These are phyloP conservation scores for Drosophila navojoa DNA, from an alignment of 1,140 invertebrate species.

Conservation along the genomic window DNA sequence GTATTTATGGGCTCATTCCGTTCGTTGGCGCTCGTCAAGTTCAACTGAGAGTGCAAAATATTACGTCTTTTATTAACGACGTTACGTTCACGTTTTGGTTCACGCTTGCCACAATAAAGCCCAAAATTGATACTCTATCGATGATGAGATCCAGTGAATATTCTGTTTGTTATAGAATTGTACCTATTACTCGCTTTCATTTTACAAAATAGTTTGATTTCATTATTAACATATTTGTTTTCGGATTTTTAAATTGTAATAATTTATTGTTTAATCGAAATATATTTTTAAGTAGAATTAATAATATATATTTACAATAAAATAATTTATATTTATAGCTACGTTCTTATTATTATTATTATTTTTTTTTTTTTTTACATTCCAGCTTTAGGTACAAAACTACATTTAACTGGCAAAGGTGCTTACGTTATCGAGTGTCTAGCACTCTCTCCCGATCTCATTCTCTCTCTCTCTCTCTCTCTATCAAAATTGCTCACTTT, in stretches of 20 bases:
- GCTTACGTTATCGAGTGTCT: conserved; percentile 4
- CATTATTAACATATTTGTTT: no score
- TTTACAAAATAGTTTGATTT: no score
- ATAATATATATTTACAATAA: no score
- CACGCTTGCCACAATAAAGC: neutral
- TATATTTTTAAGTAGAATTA: no score
- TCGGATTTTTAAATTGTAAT: no score
- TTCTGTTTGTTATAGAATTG: no score
- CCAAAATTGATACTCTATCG: neutral
- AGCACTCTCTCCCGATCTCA: neutral
- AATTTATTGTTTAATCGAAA: no score
- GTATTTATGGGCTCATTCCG: conserved; percentile 37
- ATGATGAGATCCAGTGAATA: neutral
- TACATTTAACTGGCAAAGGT: neutral
- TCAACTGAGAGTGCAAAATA: conserved; percentile 17
- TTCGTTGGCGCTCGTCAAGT: conserved; percentile 35
- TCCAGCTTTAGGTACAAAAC: neutral
- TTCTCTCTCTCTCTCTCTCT: neutral
- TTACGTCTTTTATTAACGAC: neutral
- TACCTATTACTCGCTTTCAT: no score
- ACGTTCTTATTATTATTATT: neutral
- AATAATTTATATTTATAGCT: no score
- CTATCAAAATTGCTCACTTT: neutral
- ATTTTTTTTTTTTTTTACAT: no score
- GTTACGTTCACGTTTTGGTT: neutral